Evolutionary conservation across 2,797 vertebrate genomes (phyloP).

Genomic region (Gouania willdenowi): DNA sequence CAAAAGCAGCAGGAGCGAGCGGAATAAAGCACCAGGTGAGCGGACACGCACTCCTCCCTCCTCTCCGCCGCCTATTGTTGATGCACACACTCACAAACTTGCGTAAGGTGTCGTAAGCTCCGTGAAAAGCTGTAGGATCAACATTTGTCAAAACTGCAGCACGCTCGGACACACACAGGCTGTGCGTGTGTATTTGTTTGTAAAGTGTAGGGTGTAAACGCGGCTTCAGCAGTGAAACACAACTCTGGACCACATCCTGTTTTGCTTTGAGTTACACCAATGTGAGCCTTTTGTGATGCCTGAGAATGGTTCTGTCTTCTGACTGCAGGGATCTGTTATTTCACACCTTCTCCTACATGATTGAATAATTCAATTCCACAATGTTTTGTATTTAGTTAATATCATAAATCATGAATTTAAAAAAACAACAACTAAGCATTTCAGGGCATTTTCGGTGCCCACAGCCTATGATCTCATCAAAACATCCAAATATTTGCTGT

Average conservation of each 20-base stretch:
- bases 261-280: conserved; percentile 58
- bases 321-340: no score
- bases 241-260: conserved; percentile 75
- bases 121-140: background rate
- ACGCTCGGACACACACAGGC: conserved; percentile 23
- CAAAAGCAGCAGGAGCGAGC: conserved; percentile 68
- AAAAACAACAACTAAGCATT: no score
- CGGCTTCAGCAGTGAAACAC: conserved; percentile 58
- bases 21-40: conserved; percentile 71
- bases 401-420: no score
- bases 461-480: no score
- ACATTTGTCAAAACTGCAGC: background rate
- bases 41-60: conserved; percentile 9
- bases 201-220: conserved; percentile 47
- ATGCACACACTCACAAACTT: conserved; percentile 56
- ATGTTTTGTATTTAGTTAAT: no score
- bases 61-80: conserved; percentile 3
- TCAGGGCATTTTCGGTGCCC: no score
- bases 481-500: conserved; percentile 32
- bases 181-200: conserved; percentile 11
- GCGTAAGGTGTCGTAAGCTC: conserved; percentile 18
- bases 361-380: no score
- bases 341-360: no score
- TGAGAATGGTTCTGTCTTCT: no score
- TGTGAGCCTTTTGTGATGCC: background rate